Percentiles rank a stretch among this genome's conserved stretches.
phyloP scores from a whole-genome alignment of 37 sponge, comb jelly and placozoan species.

The Geodia barretti region DNA sequence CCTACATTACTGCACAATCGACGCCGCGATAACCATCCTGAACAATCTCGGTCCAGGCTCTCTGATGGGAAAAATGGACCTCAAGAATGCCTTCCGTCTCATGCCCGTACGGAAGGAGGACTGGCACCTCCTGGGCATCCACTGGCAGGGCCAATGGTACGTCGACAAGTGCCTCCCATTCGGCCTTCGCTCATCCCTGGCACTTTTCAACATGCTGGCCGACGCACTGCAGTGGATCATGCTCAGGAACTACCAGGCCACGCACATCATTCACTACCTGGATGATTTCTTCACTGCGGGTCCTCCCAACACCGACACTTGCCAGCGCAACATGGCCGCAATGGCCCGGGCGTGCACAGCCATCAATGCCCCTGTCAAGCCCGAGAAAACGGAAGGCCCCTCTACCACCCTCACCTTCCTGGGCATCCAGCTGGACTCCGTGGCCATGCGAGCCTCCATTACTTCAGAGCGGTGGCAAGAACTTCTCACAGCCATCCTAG shows the following conservation, averaged over 20 bases:
- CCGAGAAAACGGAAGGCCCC: not conserved
- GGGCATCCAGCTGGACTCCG: not conserved
- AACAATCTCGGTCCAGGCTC: not conserved
- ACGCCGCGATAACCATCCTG: conserved; percentile 13
- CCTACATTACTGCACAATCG: conserved; percentile 24
- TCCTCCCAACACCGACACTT: not conserved
- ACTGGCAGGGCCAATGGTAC: conserved; percentile 34
- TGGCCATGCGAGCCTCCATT: not conserved
- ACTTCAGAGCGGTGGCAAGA: not conserved
- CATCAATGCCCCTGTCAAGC: not conserved
- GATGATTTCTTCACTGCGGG: conserved; percentile 33
- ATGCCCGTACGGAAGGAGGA: conserved; percentile 33
- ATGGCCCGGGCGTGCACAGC: not conserved
- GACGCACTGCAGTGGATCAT: conserved; percentile 33
- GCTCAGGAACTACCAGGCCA: not conserved
- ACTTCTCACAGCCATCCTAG: not conserved
- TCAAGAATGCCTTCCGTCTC: conserved; percentile 45
- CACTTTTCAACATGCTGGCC: conserved; percentile 27
- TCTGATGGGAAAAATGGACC: conserved; percentile 47
- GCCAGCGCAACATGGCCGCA: not conserved
- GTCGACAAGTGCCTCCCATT: conserved; percentile 43
- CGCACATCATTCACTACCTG: conserved; percentile 30
- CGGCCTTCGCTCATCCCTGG: conserved; percentile 17
- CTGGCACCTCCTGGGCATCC: conserved; percentile 42
- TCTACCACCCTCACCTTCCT: not conserved